Evolutionary conservation across 2,797 vertebrate species (phyloP), one percentile per base, ranked within the genome.

Genomic region (Merluccius polli): DNA sequence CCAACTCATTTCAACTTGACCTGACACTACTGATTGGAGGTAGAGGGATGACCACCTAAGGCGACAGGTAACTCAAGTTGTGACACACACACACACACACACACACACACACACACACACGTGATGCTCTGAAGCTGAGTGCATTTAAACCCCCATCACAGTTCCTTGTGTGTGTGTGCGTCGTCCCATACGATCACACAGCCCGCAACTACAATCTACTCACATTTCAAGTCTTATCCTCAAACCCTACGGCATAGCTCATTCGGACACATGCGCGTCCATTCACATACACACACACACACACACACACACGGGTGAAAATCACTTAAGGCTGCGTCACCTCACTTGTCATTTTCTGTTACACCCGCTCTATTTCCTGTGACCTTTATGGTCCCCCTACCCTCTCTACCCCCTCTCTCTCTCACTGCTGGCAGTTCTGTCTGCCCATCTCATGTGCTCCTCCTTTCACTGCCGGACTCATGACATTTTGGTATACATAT

Each of bases 401-500:
- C 9, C 52, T 52, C 44, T 52, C 44, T 52, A 32, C 1, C 74
- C 32, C 68, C 82, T 85, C 83, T 84, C 77, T 41, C 72, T 74
- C 71, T 68, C 75, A 31, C 76, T 72, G 70, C 74, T 70, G 76
- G 27, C 35, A 11, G 70, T 82, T 63, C 74, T 72, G 67, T 75
- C 21, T 73, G 72, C 83, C 82, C 79, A 76, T 88, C 84, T 83
- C 76, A 13, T 32, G 21, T 41, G 27, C 65, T 2, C 77, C 12
- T 35, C n/a, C 35, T 27, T 59, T 2, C 69, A 31, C 69, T 1
- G 48, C 71, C 72, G 74, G 76, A 76, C 31, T 71, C 0, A 9
- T 87, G 87, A 86, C 84, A 88, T 88, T 87, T 90, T 38, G 48
- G 77, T 35, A 65, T 67, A 71, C 13, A 63, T 36, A 75, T 70